Evolutionary conservation across 2,113 vertebrate species (phyloP).

Genomic region (Anhinga anhinga): DNA sequence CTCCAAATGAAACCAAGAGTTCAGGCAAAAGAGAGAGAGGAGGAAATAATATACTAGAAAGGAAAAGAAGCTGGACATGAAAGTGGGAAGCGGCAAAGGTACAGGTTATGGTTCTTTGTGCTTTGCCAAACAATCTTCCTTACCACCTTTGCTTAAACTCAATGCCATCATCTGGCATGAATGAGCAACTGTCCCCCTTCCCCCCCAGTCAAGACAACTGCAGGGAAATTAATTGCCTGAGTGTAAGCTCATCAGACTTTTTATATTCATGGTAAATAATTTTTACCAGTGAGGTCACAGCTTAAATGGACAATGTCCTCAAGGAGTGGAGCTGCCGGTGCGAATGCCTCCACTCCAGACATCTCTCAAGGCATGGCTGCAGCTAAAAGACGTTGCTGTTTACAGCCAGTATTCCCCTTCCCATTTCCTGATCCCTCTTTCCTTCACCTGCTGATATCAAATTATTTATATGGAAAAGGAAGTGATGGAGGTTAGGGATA

Average conservation of each 20-base stretch:
- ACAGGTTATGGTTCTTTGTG: background rate
- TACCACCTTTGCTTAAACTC: background rate
- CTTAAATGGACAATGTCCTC: background rate
- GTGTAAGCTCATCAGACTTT: background rate
- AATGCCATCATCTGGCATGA: background rate
- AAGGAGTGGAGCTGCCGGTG: background rate
- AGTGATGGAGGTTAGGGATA: background rate
- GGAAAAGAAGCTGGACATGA: background rate
- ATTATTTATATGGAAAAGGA: background rate
- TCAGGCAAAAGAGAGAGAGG: background rate
- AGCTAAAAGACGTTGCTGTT: background rate
- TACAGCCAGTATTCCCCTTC: background rate
- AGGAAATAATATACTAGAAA: background rate
- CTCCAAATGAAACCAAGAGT: background rate
- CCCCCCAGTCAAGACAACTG: fast-evolving
- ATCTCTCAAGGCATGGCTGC: background rate
- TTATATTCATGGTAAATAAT: background rate
- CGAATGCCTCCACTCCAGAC: background rate
- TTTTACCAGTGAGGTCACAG: background rate
- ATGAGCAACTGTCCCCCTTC: fast-evolving
- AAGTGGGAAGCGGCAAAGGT: background rate
- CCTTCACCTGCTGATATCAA: background rate
- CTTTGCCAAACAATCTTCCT: background rate
- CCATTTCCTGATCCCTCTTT: background rate
- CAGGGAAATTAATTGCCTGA: background rate